phyloP scores from a whole-genome alignment of 2,113 vertebrate genomes.

The Turdus rufiventris region DNA sequence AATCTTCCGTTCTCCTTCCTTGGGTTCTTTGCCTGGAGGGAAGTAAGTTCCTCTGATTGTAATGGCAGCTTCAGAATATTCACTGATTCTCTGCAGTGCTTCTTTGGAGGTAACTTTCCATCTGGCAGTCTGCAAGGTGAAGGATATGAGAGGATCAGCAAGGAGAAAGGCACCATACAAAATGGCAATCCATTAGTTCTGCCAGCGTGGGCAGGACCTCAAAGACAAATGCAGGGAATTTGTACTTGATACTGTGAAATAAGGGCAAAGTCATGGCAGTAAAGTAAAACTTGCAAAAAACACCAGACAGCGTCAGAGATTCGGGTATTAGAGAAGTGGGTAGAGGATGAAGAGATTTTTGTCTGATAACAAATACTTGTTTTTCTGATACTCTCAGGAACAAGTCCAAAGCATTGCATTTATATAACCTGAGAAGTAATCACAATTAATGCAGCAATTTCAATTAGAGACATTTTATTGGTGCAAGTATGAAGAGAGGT shows the following conservation, averaged over 20 bases:
- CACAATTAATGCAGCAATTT: not conserved
- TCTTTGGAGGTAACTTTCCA: slow-evolving; percentile 99
- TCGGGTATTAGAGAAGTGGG: not conserved
- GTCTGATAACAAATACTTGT: not conserved
- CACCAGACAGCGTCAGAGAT: not conserved
- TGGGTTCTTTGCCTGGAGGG: slow-evolving; percentile 97
- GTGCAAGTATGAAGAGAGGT: not conserved
- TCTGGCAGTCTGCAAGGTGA: slow-evolving; percentile 86
- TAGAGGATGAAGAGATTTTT: not conserved
- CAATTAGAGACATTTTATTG: not conserved
- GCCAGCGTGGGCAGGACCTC: not conserved
- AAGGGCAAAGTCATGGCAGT: not conserved
- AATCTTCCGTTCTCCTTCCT: slow-evolving; percentile 97
- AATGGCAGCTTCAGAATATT: slow-evolving; percentile 98
- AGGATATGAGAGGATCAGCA: not conserved
- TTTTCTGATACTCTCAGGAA: not conserved
- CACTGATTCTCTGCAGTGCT: slow-evolving; percentile 95
- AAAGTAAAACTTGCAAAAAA: not conserved
- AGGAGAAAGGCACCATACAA: not conserved
- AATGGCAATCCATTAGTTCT: not conserved
- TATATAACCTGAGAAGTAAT: not conserved
- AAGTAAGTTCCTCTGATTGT: slow-evolving; percentile 98
- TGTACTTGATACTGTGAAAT: not conserved
- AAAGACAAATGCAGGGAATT: not conserved
- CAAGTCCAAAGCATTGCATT: not conserved